Evolutionary conservation across 2,113 vertebrate genomes (phyloP).

Genomic region (Pterophyllum scalare): DNA sequence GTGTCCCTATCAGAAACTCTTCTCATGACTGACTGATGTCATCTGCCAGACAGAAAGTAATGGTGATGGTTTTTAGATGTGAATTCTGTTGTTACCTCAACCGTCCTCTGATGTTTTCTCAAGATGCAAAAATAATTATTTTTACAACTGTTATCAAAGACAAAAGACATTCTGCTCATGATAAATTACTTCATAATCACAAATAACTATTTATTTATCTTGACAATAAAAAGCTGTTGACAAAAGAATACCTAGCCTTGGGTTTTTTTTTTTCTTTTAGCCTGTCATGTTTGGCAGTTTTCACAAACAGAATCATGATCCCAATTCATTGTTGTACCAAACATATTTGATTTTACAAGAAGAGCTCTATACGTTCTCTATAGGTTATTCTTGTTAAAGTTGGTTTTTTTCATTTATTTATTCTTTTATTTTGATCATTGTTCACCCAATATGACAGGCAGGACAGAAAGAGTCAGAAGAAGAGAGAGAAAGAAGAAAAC

Average conservation of each 20-base stretch:
- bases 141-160: not conserved
- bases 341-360: no score
- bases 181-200: not conserved
- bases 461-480: no score
- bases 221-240: not conserved
- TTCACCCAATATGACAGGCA: no score
- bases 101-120: not conserved
- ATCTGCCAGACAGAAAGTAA: not conserved
- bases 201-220: not conserved
- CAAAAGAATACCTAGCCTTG: not conserved
- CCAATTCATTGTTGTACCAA: no score
- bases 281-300: no score
- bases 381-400: no score
- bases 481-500: no score
- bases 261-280: no score
- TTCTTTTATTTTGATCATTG: no score
- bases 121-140: not conserved
- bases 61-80: not conserved
- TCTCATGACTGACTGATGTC: constrained; percentile 30
- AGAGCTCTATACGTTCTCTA: no score
- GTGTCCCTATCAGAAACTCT: constrained; percentile 12
- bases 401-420: no score
- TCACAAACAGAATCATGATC: no score
- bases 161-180: not conserved
- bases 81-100: not conserved